Evolutionary conservation across 2,113 vertebrate species (phyloP).

Genomic region (Guaruba guarouba): DNA sequence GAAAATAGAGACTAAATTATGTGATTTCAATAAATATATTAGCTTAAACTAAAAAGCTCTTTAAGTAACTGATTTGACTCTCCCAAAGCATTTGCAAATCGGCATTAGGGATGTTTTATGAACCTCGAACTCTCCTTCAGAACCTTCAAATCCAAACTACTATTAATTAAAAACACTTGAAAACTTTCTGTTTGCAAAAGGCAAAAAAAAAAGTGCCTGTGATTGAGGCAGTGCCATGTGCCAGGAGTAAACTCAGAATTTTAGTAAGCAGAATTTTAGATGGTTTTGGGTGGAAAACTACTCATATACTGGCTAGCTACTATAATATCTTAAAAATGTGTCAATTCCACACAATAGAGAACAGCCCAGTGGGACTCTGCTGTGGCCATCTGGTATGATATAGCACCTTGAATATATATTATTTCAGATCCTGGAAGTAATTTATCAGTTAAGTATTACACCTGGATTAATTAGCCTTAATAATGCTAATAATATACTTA

Average conservation of each 20-base stretch:
- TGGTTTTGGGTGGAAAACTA: neutral
- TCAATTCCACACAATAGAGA: neutral
- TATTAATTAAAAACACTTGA: neutral
- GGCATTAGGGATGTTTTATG: neutral
- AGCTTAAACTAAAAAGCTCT: neutral
- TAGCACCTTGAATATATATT: neutral
- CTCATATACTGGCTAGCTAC: neutral
- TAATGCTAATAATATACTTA: neutral
- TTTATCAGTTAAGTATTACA: neutral
- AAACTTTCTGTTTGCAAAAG: neutral
- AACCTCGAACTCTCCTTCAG: neutral
- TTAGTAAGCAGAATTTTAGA: neutral
- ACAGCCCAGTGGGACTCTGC: neutral
- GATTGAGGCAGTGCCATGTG: neutral
- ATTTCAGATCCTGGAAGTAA: neutral
- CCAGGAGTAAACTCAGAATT: neutral
- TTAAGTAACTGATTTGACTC: neutral
- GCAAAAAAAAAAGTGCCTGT: neutral
- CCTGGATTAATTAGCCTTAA: neutral
- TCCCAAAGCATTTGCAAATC: neutral
- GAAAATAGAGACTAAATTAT: neutral
- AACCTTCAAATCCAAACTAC: neutral
- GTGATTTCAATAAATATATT: neutral
- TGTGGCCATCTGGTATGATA: neutral
- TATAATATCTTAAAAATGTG: neutral